Evolutionary conservation across 1,140 invertebrate species (phyloP), one percentile per base, ranked within the genome.

Genomic region (Vollenhovia emeryi): DNA sequence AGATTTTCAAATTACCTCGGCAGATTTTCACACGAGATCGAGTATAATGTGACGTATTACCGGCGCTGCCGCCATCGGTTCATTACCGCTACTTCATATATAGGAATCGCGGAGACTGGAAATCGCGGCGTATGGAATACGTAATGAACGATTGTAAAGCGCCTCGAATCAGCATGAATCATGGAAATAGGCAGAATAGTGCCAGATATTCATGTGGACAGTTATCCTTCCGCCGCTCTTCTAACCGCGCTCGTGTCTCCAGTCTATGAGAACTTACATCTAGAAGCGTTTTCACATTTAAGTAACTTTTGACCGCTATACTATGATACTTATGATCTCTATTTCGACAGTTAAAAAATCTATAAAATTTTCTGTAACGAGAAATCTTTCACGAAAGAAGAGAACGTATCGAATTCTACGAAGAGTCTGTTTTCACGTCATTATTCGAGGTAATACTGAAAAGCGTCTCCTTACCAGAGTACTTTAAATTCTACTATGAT

Each of bases 101-200:
- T 15, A 50, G 60, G 33, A 68, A 55, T 52, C 24, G 3, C 48
- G 8, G 2, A 52, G 3, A 9, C 43, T 40, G 30, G 36, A 71
- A 45, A 45, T 55, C 50, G 21, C 62, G 21, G 50, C 33, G 3
- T 27, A 40, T 21, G 24, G 64, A 69, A 80, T 80, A 68, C 15
- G 15, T 68, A 80, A 80, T 80, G 60, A 80, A 80, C 50, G 27
- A 69, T 71, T 80, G 36, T 80, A 27, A 43, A 57, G 24, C 24
- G 33, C 6, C 48, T 76, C 18, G 27, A 64, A 78, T 78, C 57
- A 62, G 36, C 15, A 43, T 33, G 24, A 80, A 57, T 80, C 36
- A 55, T 36, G 50, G 36, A 80, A 80, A 80, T 69, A 55, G 24
- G 11, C 15, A n/a, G 33, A 66, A 52, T 40, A 33, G 11, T 60